A percentile compares a stretch with the other conserved stretches of the same genome.
phyloP scores from a whole-genome alignment of 2,797 vertebrate genomes.

The Channa striata region DNA sequence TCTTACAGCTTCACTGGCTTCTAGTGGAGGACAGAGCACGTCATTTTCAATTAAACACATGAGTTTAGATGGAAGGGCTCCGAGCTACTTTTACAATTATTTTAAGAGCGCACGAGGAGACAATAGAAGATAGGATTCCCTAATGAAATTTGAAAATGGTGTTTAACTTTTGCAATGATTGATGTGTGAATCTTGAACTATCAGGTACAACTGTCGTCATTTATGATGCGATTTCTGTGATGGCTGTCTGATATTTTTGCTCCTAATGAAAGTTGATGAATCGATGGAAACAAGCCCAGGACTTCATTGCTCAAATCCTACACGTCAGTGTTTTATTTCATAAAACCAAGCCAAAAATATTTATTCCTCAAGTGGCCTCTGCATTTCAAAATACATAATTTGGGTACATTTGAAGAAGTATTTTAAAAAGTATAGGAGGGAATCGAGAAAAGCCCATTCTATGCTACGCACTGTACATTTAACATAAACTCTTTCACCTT shows the following conservation, averaged over 20 bases:
- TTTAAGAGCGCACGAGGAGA: not conserved
- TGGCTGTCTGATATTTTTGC: not conserved
- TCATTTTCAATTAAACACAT: slow-evolving; percentile 37
- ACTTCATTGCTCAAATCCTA: too few relatives aligned
- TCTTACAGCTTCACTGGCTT: slow-evolving; percentile 37
- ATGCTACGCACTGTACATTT: too few relatives aligned
- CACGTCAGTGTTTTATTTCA: too few relatives aligned
- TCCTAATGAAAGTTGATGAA: not conserved
- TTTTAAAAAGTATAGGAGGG: too few relatives aligned
- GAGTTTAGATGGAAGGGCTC: slow-evolving; percentile 16
- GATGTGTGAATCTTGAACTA: not conserved
- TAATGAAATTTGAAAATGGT: not conserved
- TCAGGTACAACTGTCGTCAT: not conserved
- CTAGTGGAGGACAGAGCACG: slow-evolving; percentile 13
- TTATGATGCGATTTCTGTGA: not conserved
- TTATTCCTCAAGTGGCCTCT: too few relatives aligned
- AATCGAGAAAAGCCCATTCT: too few relatives aligned
- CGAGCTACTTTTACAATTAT: slow-evolving; percentile 14
- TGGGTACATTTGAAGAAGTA: too few relatives aligned
- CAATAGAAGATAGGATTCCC: not conserved
- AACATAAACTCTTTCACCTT: slow-evolving; percentile 4
- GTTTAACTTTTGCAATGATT: not conserved
- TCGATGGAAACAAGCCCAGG: too few relatives aligned
- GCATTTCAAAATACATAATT: too few relatives aligned
- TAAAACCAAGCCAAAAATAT: too few relatives aligned